Evolutionary conservation across 2,888 invertebrate species (phyloP).

Genomic region (Erannis defoliaria): DNA sequence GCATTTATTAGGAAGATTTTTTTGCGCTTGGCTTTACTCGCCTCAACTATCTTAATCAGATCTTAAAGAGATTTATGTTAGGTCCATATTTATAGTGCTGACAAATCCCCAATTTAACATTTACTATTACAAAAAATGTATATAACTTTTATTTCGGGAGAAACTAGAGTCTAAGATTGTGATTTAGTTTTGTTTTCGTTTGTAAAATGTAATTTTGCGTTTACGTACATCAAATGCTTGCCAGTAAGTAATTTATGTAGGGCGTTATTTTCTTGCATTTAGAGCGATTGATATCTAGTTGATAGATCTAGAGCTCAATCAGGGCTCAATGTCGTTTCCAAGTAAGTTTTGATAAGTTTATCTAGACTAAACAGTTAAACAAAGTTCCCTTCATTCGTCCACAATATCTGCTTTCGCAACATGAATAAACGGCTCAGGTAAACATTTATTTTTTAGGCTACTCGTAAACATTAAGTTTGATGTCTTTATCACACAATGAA

Average conservation of each 20-base stretch:
- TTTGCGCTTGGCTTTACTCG: not conserved
- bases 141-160: not conserved
- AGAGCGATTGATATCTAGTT: not conserved
- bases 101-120: not conserved
- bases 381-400: no score
- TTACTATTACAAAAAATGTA: not conserved
- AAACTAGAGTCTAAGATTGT: not conserved
- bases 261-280: constrained; percentile 6
- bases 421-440: no score
- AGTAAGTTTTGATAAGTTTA: no score
- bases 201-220: not conserved
- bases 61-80: constrained; percentile 13
- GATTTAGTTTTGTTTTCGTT: not conserved
- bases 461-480: no score
- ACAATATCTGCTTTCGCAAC: no score
- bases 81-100: not conserved
- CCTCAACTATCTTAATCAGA: constrained; percentile 10
- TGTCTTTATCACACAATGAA: no score
- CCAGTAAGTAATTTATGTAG: constrained; percentile 6
- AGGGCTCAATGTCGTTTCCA: not conserved
- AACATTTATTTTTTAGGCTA: no score
- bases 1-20: not conserved
- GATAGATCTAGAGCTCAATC: constrained; percentile 13
- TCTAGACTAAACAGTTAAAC: no score
- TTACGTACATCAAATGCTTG: not conserved